Evolutionary conservation across 2,113 vertebrate genomes (phyloP).

Genomic region (Heterochromis multidens): DNA sequence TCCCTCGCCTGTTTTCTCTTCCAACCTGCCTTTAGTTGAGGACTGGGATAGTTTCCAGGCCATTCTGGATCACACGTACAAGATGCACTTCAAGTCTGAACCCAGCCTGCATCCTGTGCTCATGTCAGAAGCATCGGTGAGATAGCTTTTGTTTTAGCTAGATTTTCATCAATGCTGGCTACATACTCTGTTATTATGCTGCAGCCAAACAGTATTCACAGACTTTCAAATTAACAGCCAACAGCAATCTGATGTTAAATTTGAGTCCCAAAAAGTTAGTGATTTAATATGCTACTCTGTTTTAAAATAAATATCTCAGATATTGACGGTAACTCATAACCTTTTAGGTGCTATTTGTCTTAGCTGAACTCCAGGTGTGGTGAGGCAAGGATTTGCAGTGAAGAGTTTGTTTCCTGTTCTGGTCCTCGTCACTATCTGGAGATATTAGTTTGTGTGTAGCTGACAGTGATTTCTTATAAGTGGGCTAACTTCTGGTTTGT

Average conservation of each 20-base stretch:
- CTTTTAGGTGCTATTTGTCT: neutral
- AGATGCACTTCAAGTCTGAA: conserved; percentile 98
- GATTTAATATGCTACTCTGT: neutral
- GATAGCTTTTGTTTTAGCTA: conserved; percentile 21
- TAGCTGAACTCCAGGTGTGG: neutral
- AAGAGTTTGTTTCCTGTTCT: neutral
- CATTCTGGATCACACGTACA: conserved; percentile 97
- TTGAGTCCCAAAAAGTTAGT: neutral
- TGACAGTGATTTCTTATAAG: neutral
- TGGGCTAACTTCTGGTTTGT: conserved; percentile 17
- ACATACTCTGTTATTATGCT: neutral
- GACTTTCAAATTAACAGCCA: neutral
- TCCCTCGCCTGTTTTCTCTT: neutral
- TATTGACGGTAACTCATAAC: neutral
- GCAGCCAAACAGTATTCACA: neutral
- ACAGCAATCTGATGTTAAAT: neutral
- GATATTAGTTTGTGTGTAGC: neutral
- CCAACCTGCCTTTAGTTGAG: conserved; percentile 82
- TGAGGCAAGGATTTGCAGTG: neutral
- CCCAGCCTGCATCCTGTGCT: conserved; percentile 95
- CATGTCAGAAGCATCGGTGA: conserved; percentile 98
- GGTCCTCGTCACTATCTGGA: neutral
- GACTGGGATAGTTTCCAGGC: conserved; percentile 99
- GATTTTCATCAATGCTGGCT: neutral
- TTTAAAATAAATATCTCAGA: neutral